A percentile compares a stretch with the other conserved stretches of the same genome.
Conservation (phyloP, 2,797 vertebrate genomes). For the Xyrichtys novacula region DNA sequence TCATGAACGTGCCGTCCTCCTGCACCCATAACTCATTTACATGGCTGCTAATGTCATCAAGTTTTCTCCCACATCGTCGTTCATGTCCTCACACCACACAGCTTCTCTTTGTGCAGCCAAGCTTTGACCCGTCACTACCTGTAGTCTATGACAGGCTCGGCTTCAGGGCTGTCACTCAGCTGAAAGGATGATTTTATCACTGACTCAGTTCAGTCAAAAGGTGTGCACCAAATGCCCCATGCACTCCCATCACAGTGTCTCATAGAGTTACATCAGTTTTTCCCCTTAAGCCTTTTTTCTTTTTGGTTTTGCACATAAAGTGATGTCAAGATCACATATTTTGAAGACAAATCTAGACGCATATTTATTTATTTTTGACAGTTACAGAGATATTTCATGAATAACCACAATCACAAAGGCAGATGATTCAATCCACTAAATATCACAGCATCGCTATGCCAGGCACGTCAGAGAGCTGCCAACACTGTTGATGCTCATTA, state of each 20-base stretch:
- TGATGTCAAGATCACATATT: background rate
- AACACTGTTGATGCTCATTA: conserved; percentile 5
- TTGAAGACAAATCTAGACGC: background rate
- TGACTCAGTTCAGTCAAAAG: conserved; percentile 27
- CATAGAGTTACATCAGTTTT: background rate
- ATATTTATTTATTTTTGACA: background rate
- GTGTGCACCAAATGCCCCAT: conserved; percentile 20
- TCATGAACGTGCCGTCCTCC: background rate
- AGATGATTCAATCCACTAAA: background rate
- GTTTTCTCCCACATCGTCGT: background rate
- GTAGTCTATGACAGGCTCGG: conserved; percentile 28
- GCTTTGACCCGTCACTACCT: conserved; percentile 28
- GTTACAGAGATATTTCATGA: background rate
- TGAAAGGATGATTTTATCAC: conserved; percentile 28
- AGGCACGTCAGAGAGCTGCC: conserved; percentile 2
- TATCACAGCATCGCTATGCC: background rate
- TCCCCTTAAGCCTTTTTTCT: background rate
- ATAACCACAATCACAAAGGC: background rate
- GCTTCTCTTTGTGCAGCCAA: conserved; percentile 16
- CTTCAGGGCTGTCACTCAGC: conserved; percentile 25
- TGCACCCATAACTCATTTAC: background rate
- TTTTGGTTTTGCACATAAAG: conserved; percentile 14
- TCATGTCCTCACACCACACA: conserved; percentile 17
- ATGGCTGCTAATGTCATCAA: background rate
- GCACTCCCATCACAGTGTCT: background rate